Evolutionary conservation across 2,888 invertebrate genomes (phyloP).

Genomic region (Papilio protenor): DNA sequence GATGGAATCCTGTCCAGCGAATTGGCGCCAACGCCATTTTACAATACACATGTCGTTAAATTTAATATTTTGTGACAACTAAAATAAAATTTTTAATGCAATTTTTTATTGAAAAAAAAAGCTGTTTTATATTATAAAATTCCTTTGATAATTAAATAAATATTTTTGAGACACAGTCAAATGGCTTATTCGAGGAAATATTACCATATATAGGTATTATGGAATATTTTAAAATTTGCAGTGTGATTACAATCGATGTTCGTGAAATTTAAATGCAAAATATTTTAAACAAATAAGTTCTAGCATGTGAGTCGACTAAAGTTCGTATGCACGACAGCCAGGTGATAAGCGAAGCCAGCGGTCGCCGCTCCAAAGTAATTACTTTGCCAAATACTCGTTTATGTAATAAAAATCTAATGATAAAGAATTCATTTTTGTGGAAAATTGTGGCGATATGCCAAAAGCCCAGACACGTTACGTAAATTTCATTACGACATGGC

Average conservation of each 20-base stretch:
- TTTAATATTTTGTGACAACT: not conserved
- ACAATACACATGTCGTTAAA: conserved; percentile 10
- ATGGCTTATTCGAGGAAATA: not conserved
- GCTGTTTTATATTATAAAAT: no score
- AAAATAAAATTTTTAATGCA: no score
- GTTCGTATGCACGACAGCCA: conserved; percentile 11
- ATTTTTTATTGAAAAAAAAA: no score
- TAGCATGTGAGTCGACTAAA: not conserved
- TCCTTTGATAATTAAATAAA: not conserved
- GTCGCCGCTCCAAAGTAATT: conserved; percentile 19
- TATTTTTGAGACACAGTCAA: not conserved
- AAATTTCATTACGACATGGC: conserved; percentile 30
- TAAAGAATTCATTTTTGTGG: conserved; percentile 27
- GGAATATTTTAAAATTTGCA: not conserved
- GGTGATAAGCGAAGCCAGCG: conserved; percentile 17
- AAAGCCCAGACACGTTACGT: conserved; percentile 27
- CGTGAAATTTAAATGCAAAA: conserved; percentile 2
- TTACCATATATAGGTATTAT: not conserved
- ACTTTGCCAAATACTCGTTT: conserved; percentile 26
- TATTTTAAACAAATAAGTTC: not conserved
- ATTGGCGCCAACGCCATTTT: conserved; percentile 39
- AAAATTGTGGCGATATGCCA: conserved; percentile 31
- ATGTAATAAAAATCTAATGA: conserved; percentile 19
- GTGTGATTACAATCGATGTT: not conserved
- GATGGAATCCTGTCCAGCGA: conserved; percentile 39